Evolutionary conservation across 2,797 vertebrate genomes (phyloP).

Genomic region (Gadopsis bispinosus): DNA sequence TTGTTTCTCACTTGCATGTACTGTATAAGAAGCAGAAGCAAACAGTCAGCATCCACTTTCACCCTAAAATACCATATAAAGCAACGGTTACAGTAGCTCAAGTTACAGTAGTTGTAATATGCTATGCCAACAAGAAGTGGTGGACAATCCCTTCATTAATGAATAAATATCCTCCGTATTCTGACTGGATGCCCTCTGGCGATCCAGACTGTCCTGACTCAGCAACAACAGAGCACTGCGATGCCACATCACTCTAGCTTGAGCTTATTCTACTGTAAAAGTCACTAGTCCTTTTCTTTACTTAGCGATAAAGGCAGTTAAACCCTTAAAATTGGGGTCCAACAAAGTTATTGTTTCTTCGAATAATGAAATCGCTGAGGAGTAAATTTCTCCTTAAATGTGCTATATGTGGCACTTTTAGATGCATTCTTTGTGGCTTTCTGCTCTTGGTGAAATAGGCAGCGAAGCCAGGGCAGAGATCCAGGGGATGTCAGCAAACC

Average conservation of each 20-base stretch:
- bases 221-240: slow-evolving; percentile 30
- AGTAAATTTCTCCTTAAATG: slow-evolving; percentile 2
- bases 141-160: slow-evolving; percentile 38
- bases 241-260: slow-evolving; percentile 28
- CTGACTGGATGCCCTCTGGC: slow-evolving; percentile 42
- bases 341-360: slow-evolving; percentile 7
- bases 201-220: slow-evolving; percentile 46
- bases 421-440: slow-evolving; percentile 10
- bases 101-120: slow-evolving; percentile 23
- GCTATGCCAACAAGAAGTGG: slow-evolving; percentile 11
- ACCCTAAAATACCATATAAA: slow-evolving; percentile 6
- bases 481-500: slow-evolving; percentile 18
- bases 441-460: slow-evolving; percentile 16
- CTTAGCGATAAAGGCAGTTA: background rate
- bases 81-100: background rate
- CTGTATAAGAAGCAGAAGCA: background rate
- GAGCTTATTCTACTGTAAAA: slow-evolving; percentile 2
- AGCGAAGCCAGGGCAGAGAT: slow-evolving; percentile 25
- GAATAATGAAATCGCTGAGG: slow-evolving; percentile 19
- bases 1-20: background rate
- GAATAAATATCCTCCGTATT: slow-evolving; percentile 20
- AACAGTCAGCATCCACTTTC: background rate
- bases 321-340: background rate
- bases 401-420: slow-evolving; percentile 1
- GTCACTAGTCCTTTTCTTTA: background rate